Percentiles rank a stretch among this genome's conserved stretches.
Evolutionary conservation across 1,140 invertebrate species (phyloP).

Genomic region (Venustaconcha ellipsiformis): DNA sequence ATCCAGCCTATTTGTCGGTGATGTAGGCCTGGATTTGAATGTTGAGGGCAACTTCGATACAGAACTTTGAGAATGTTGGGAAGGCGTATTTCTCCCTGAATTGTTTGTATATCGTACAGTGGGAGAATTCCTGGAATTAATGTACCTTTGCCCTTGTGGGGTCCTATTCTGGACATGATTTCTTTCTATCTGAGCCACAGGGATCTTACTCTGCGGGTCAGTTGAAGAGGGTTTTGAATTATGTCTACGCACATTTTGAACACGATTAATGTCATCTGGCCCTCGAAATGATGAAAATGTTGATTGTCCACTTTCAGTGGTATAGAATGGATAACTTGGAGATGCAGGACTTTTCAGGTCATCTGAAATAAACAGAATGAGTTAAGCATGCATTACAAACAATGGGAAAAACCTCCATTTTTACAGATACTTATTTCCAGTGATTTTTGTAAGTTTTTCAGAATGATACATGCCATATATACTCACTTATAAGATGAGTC

Average conservation of each 20-base stretch:
- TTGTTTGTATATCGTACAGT: conserved; percentile 11
- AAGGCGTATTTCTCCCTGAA: conserved; percentile 3
- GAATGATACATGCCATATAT: not conserved
- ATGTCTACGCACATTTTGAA: conserved; percentile 29
- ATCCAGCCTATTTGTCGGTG: conserved; percentile 18
- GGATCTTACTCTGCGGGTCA: conserved; percentile 13
- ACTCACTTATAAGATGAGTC: not conserved
- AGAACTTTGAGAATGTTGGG: not conserved
- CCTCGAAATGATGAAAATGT: conserved; percentile 42
- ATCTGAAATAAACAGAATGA: conserved; percentile 25
- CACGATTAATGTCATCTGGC: not conserved
- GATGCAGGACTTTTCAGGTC: conserved; percentile 27
- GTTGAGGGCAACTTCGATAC: not conserved
- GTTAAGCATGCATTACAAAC: not conserved
- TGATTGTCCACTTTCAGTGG: conserved; percentile 22
- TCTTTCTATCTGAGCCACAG: conserved; percentile 11
- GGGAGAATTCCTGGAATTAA: conserved; percentile 12
- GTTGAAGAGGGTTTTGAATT: conserved; percentile 25
- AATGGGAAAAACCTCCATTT: not conserved
- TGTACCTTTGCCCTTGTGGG: conserved; percentile 7
- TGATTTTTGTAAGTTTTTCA: not conserved
- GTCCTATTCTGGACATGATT: conserved; percentile 23
- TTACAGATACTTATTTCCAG: not conserved
- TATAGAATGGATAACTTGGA: conserved; percentile 25
- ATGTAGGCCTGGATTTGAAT: not conserved